phyloP scores from a whole-genome alignment of 1,140 invertebrate genomes.

The Leptinotarsa texana region DNA sequence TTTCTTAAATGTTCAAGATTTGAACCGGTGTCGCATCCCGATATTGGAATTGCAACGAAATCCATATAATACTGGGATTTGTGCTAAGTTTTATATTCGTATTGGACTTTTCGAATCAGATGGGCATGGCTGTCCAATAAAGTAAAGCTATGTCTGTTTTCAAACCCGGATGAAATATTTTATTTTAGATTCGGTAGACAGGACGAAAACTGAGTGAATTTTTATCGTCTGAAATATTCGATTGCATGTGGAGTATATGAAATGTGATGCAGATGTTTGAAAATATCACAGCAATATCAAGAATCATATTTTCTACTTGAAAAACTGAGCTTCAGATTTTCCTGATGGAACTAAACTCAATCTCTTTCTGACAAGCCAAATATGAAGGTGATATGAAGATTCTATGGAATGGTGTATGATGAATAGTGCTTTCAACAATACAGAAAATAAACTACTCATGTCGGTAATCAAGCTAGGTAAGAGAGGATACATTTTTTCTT shows the following conservation, averaged over 20 bases:
- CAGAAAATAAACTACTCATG: too few species aligned
- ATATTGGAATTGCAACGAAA: slow-evolving; percentile 23
- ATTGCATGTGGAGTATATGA: neutral
- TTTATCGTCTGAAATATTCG: neutral
- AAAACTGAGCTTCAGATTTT: too few species aligned
- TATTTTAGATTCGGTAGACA: neutral
- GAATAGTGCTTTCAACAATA: too few species aligned
- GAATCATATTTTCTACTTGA: too few species aligned
- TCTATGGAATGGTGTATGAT: too few species aligned
- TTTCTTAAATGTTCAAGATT: neutral
- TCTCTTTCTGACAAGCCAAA: too few species aligned
- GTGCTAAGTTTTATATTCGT: slow-evolving; percentile 32
- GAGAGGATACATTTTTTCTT: too few species aligned
- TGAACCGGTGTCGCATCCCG: neutral
- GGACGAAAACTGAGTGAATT: neutral
- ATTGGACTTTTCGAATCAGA: slow-evolving; percentile 33
- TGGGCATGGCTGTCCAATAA: slow-evolving; percentile 34
- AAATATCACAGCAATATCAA: too few species aligned
- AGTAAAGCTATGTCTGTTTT: slow-evolving; percentile 34
- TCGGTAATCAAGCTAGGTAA: too few species aligned
- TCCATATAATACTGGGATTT: slow-evolving; percentile 34
- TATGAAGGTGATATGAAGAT: too few species aligned
- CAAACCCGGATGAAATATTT: neutral
- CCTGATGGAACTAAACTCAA: too few species aligned
- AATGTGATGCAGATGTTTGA: too few species aligned